Conservation (phyloP, 2,888 invertebrate genomes). For the Hydropsyche betteni region DNA sequence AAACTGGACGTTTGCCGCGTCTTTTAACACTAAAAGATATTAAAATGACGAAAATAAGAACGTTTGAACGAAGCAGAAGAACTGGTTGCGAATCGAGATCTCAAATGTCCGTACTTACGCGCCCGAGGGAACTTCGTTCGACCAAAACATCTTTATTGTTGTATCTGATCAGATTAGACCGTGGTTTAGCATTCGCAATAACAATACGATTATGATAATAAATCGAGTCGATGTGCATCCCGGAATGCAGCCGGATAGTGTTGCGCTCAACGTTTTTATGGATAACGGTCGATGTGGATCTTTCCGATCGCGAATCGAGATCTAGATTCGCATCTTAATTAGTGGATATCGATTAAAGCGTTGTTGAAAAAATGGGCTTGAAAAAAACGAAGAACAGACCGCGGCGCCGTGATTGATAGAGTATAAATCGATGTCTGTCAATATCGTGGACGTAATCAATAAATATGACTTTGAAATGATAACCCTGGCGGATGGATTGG, state of each 20-base stretch:
- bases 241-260: neutral
- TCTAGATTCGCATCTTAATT: constrained; percentile 14
- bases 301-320: neutral
- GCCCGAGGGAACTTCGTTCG: no score
- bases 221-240: neutral
- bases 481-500: constrained; percentile 3
- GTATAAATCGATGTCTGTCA: constrained; percentile 13
- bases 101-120: no score
- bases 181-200: neutral
- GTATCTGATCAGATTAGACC: constrained; percentile 16
- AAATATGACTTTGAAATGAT: constrained; percentile 16
- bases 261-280: neutral
- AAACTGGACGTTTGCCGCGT: no score
- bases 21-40: no score
- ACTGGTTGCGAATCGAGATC: no score
- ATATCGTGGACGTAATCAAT: constrained; percentile 17
- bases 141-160: constrained; percentile 11
- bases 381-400: neutral
- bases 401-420: constrained; percentile 11
- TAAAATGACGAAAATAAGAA: no score
- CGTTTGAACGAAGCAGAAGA: no score
- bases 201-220: constrained; percentile 8
- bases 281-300: neutral
- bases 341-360: neutral
- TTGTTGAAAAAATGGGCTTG: neutral